Evolutionary conservation across 1,140 invertebrate genomes (phyloP).

Genomic region (Sogatella furcifera): DNA sequence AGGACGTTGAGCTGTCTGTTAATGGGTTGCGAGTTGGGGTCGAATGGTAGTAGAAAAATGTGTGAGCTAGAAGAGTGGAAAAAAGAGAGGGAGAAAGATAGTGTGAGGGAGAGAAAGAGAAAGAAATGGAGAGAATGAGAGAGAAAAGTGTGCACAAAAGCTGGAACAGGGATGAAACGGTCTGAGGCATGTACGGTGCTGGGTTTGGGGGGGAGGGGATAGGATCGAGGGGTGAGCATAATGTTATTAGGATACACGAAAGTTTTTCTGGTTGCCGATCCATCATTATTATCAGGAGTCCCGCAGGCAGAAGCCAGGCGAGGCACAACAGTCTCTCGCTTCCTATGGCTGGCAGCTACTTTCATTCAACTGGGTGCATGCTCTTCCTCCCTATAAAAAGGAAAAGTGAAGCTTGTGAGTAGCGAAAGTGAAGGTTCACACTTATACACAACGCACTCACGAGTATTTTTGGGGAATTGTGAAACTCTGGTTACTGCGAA

Average conservation of each 20-base stretch:
- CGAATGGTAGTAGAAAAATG: no score
- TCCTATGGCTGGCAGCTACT: neutral
- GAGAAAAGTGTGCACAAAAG: neutral
- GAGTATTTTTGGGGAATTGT: no score
- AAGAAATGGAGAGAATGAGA: neutral
- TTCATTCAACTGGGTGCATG: neutral
- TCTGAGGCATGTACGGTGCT: neutral
- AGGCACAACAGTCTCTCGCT: neutral
- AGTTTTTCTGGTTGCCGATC: slow-evolving; percentile 6
- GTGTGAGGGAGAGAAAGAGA: neutral
- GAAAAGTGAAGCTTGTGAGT: neutral
- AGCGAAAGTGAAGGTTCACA: no score
- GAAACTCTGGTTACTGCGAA: no score
- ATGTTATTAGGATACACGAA: slow-evolving; percentile 6
- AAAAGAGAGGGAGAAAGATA: neutral
- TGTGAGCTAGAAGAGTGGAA: neutral
- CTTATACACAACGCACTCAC: no score
- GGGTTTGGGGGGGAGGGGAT: neutral
- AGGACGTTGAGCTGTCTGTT: no score
- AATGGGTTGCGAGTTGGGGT: no score
- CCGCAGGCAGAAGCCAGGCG: neutral
- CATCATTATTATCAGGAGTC: slow-evolving; percentile 9
- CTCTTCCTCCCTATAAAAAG: neutral
- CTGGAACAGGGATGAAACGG: neutral
- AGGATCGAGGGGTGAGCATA: neutral